phyloP scores from a whole-genome alignment of 2,113 vertebrate species.

The Thermophis baileyi region DNA sequence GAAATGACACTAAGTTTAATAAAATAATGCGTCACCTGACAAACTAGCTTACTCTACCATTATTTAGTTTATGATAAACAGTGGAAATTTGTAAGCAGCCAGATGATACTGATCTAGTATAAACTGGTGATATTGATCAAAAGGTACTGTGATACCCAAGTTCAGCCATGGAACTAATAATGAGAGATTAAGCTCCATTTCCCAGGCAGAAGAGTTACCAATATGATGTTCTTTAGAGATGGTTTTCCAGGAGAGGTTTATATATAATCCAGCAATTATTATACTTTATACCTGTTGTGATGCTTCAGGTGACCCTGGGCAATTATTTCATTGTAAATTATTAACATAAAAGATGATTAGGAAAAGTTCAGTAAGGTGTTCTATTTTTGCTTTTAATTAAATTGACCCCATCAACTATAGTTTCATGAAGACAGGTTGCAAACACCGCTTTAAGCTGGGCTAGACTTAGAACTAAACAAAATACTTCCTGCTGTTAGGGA shows the following conservation, averaged over 20 bases:
- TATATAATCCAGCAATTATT: background rate
- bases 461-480: background rate
- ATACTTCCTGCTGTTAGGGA: background rate
- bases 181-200: background rate
- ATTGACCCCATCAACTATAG: background rate
- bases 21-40: conserved; percentile 51
- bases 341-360: background rate
- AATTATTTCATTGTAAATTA: background rate
- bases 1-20: conserved; percentile 40
- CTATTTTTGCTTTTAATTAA: background rate
- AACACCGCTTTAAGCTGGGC: background rate
- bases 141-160: background rate
- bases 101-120: background rate
- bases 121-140: background rate
- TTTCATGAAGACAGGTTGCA: background rate
- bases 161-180: background rate
- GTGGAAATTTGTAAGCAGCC: fast-evolving
- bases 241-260: background rate
- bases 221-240: background rate
- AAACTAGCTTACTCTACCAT: conserved; percentile 18
- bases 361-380: background rate
- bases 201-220: background rate
- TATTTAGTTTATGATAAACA: conserved; percentile 11
- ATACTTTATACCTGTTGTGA: background rate
- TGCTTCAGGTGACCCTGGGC: background rate